A percentile compares a stretch with the other conserved stretches of the same genome.
Conservation (phyloP, 2,797 vertebrate genomes). For the Artibeus lituratus region DNA sequence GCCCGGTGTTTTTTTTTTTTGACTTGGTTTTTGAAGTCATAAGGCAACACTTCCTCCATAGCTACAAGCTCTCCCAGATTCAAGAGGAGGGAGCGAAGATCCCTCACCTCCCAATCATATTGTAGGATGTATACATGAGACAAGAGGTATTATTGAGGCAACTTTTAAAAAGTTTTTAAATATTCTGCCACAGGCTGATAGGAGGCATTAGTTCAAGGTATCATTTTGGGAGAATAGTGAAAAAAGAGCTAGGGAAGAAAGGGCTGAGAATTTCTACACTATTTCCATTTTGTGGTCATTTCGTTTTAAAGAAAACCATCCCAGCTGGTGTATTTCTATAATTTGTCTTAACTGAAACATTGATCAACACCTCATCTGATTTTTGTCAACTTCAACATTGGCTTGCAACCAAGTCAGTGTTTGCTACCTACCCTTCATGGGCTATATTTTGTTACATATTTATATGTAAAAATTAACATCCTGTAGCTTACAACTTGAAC, state of each 20-base stretch:
- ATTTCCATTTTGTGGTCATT: not conserved
- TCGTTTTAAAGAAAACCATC: not conserved
- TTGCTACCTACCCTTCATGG: not conserved
- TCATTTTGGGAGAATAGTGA: not conserved
- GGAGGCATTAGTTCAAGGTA: not conserved
- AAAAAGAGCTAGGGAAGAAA: not conserved
- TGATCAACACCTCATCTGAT: not conserved
- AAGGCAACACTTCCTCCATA: not conserved
- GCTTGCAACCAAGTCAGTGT: not conserved
- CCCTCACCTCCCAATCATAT: not conserved
- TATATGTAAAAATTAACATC: not conserved
- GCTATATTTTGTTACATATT: not conserved
- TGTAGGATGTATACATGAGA: not conserved
- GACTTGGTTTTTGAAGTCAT: not conserved
- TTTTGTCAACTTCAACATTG: not conserved
- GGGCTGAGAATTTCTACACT: not conserved
- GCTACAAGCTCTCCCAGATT: not conserved
- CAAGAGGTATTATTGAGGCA: not conserved
- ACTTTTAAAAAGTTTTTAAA: not conserved
- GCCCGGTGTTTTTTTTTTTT: not conserved
- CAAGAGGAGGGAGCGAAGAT: not conserved
- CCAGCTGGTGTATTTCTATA: not conserved
- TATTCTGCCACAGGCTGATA: not conserved
- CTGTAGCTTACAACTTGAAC: not conserved
- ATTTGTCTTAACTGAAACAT: not conserved